Evolutionary conservation across 2,888 invertebrate species (phyloP).

Genomic region (Suillia variegata): DNA sequence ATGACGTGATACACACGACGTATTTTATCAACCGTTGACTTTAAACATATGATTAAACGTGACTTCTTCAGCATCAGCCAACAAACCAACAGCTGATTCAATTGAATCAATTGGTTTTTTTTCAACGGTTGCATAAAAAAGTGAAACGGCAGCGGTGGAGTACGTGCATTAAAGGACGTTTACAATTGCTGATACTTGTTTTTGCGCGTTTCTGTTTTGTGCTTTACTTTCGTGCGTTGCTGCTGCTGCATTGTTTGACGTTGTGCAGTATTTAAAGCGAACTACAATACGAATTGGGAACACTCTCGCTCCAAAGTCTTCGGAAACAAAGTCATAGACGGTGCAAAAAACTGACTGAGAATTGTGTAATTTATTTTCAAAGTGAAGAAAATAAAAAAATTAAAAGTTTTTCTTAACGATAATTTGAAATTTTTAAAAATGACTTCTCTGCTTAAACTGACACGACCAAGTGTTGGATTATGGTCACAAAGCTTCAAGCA

Average conservation of each 20-base stretch:
- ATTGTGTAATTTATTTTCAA: constrained; percentile 17
- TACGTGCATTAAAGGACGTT: constrained; percentile 6
- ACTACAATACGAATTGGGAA: no score
- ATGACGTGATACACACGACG: no score
- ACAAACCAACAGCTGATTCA: no score
- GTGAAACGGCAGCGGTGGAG: no score
- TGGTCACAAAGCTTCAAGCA: constrained; percentile 46
- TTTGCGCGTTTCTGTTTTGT: neutral
- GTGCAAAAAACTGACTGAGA: constrained; percentile 23
- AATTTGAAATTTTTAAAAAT: constrained; percentile 33
- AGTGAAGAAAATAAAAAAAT: constrained; percentile 19
- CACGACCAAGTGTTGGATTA: constrained; percentile 39
- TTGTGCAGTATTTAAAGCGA: constrained; percentile 2
- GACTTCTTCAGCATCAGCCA: no score
- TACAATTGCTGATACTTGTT: neutral
- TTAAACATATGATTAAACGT: no score
- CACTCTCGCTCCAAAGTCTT: no score
- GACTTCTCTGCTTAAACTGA: constrained; percentile 42
- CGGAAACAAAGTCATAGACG: no score
- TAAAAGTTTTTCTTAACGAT: constrained; percentile 5
- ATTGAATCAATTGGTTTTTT: no score
- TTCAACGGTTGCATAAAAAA: no score
- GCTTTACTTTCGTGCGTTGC: neutral
- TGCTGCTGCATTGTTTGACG: neutral
- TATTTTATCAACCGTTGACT: no score